phyloP scores from a whole-genome alignment of 2,797 vertebrate species.

The Erpetoichthys calabaricus region DNA sequence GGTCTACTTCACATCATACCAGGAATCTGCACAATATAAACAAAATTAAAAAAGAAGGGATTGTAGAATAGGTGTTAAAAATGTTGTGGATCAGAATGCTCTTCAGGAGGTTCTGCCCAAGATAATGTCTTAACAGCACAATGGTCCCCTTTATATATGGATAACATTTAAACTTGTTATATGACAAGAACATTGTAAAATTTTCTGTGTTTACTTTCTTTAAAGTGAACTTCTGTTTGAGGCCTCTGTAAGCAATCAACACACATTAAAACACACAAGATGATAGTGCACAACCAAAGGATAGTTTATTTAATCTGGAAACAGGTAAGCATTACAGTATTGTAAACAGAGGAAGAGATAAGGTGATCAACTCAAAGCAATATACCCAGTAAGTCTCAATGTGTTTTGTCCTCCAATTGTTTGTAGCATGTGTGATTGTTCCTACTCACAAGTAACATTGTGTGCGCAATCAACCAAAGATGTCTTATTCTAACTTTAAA shows the following conservation, averaged over 20 bases:
- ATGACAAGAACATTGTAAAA: no score
- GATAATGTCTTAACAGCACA: no score
- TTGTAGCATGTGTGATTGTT: not conserved
- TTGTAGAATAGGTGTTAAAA: no score
- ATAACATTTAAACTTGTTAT: no score
- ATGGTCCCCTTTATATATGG: no score
- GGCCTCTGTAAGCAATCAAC: not conserved
- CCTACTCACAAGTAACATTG: slow-evolving; percentile 7
- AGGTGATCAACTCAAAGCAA: slow-evolving; percentile 26
- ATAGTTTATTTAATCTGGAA: slow-evolving; percentile 40
- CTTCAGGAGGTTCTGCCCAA: no score
- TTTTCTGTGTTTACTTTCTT: no score
- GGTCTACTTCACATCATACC: no score
- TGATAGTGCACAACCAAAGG: slow-evolving; percentile 25
- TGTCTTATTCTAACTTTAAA: slow-evolving; percentile 3
- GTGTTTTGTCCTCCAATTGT: not conserved
- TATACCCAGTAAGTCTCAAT: slow-evolving; percentile 13
- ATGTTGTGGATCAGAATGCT: no score
- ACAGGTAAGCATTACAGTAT: slow-evolving; percentile 26
- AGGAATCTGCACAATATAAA: no score
- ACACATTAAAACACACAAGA: slow-evolving; percentile 20
- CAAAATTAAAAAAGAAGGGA: no score
- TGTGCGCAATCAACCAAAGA: slow-evolving; percentile 37
- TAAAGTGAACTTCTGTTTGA: no score
- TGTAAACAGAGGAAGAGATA: slow-evolving; percentile 26